Conservation (phyloP, 2,113 vertebrate species). For the Heloderma charlesbogerti region DNA sequence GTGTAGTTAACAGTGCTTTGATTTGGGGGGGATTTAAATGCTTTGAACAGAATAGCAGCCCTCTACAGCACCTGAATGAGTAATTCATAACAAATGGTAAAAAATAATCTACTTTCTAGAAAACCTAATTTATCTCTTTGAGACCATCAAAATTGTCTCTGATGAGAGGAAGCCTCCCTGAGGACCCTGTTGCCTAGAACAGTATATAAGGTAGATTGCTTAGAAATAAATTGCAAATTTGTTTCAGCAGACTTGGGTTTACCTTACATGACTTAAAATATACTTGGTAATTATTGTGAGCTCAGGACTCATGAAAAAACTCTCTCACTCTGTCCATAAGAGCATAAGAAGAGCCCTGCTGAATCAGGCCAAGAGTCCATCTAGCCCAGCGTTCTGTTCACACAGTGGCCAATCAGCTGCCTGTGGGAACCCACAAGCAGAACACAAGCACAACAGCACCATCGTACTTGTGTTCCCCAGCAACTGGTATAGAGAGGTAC, state of each 20-base stretch:
- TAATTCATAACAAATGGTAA: slow-evolving; percentile 26
- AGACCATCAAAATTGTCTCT: slow-evolving; percentile 8
- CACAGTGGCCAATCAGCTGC: too few relatives aligned
- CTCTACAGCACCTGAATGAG: slow-evolving; percentile 13
- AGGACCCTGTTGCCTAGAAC: neutral
- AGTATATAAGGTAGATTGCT: slow-evolving; percentile 19
- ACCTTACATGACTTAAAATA: neutral
- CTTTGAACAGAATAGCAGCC: neutral
- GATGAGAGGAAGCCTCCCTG: slow-evolving; percentile 12
- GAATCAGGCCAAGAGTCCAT: too few relatives aligned
- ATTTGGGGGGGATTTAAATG: neutral
- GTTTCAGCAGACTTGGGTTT: slow-evolving; percentile 13
- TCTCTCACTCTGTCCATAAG: neutral
- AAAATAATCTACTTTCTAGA: slow-evolving; percentile 3
- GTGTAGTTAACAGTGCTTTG: neutral
- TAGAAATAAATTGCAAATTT: slow-evolving; percentile 7
- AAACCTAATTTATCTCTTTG: slow-evolving; percentile 3
- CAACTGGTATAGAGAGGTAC: too few relatives aligned
- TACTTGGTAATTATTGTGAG: neutral
- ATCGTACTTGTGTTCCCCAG: too few relatives aligned
- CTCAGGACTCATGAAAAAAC: neutral
- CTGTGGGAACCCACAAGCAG: too few relatives aligned
- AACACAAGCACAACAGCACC: too few relatives aligned
- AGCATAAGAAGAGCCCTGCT: neutral
- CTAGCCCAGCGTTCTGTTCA: too few relatives aligned